Percentiles rank a stretch among this genome's conserved stretches.
These are phyloP conservation scores for Eidolon helvum DNA, from an alignment of 2,113 vertebrate genomes.

Conservation along the genomic window DNA sequence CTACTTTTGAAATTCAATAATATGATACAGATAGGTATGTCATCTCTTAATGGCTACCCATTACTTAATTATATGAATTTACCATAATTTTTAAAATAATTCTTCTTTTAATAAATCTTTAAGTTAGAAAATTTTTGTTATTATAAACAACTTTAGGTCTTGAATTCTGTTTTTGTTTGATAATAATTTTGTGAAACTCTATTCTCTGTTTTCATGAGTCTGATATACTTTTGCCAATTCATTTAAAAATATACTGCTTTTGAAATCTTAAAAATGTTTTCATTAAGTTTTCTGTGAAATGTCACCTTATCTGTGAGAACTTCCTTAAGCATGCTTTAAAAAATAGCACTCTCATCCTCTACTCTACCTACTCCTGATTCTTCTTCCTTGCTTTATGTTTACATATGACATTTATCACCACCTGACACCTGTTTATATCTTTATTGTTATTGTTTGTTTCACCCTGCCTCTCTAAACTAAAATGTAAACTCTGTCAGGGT, in stretches of 20 bases:
- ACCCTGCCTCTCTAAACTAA: not conserved
- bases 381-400: not conserved
- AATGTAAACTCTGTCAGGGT: not conserved
- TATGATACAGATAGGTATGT: not conserved
- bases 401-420: not conserved
- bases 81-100: not conserved
- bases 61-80: constrained; percentile 2
- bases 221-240: not conserved
- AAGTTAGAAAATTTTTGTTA: not conserved
- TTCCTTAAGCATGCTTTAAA: not conserved
- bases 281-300: not conserved
- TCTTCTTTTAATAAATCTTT: not conserved
- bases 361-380: not conserved
- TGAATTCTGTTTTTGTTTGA: not conserved
- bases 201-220: not conserved
- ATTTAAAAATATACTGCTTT: not conserved
- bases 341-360: not conserved
- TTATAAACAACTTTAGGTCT: not conserved
- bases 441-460: not conserved
- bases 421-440: not conserved
- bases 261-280: not conserved
- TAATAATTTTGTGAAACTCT: not conserved
- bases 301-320: not conserved
- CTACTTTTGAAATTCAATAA: constrained; percentile 11
- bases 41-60: not conserved